Percentiles rank a stretch among this genome's conserved stretches.
Conservation (phyloP, 2,888 invertebrate genomes). For the Clostera curtula region DNA sequence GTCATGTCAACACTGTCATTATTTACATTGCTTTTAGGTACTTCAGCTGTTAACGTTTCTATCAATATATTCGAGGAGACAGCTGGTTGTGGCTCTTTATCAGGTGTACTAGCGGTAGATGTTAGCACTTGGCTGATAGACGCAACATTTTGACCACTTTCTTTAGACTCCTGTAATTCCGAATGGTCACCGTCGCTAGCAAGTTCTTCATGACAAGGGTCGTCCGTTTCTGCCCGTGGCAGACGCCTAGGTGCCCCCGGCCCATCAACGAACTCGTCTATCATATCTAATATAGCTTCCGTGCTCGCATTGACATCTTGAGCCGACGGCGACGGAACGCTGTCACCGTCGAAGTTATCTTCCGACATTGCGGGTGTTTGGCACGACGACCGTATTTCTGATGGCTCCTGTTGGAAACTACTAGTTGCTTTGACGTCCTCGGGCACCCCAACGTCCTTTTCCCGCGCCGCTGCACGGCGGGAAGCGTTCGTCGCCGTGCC, state of each 20-base stretch:
- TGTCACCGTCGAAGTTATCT: conserved; percentile 64
- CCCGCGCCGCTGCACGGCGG: conserved; percentile 73
- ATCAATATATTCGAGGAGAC: conserved; percentile 4
- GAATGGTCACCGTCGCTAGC: conserved; percentile 13
- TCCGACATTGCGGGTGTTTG: conserved; percentile 61
- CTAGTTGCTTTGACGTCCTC: conserved; percentile 60
- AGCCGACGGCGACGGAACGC: conserved; percentile 63
- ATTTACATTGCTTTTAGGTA: conserved; percentile 16
- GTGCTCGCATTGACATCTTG: conserved; percentile 68
- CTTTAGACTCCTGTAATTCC: conserved; percentile 19
- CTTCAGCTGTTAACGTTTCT: conserved; percentile 16
- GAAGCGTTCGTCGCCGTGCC: conserved; percentile 70
- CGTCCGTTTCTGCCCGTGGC: conserved; percentile 23
- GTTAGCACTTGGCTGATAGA: conserved; percentile 18
- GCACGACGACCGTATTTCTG: conserved; percentile 45
- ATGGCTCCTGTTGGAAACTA: conserved; percentile 47
- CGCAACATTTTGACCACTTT: conserved; percentile 10
- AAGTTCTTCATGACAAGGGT: conserved; percentile 13
- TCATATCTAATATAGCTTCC: conserved; percentile 70
- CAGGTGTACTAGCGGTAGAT: conserved; percentile 32
- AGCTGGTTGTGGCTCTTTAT: conserved; percentile 18
- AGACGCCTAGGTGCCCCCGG: conserved; percentile 59
- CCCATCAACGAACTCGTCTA: conserved; percentile 68
- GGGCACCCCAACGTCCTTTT: conserved; percentile 60
- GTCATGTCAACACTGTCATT: conserved; percentile 25